These are phyloP conservation scores for Drosophila nannoptera DNA, from an alignment of 1,140 invertebrate genomes.

Conservation along the genomic window DNA sequence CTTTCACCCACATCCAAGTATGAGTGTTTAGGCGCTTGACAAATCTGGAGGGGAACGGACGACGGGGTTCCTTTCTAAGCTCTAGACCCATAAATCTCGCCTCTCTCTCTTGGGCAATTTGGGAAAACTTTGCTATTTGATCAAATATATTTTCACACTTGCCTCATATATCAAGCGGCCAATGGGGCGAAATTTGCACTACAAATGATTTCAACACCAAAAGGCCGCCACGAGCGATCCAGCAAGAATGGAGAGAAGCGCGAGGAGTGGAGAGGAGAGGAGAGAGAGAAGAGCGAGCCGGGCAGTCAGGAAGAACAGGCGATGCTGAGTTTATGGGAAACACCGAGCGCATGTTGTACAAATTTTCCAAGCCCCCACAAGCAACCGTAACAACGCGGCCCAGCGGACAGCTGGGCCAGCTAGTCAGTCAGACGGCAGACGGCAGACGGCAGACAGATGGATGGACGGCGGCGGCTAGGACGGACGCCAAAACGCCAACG, in stretches of 20 bases:
- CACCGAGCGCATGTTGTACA: constrained; percentile 71
- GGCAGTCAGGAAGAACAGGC: constrained; percentile 20
- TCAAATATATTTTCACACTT: constrained; percentile 78
- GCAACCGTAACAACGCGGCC: constrained; percentile 31
- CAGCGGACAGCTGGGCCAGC: constrained; percentile 4
- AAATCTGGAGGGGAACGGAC: constrained; percentile 11
- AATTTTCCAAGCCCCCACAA: constrained; percentile 57
- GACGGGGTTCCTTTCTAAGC: constrained; percentile 55
- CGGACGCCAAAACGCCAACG: constrained; percentile 35
- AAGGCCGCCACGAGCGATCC: constrained; percentile 54
- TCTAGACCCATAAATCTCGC: constrained; percentile 52
- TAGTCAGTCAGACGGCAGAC: constrained; percentile 4
- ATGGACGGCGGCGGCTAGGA: background rate
- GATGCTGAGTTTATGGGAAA: constrained; percentile 74
- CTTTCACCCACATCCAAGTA: constrained; percentile 18
- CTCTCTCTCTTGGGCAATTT: constrained; percentile 46
- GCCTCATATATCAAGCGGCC: constrained; percentile 71
- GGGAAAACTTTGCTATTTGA: constrained; percentile 58
- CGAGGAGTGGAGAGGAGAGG: background rate
- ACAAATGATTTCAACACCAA: constrained; percentile 78
- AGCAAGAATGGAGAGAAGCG: constrained; percentile 4
- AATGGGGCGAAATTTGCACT: constrained; percentile 74
- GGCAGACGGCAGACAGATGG: constrained; percentile 16
- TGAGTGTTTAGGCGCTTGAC: constrained; percentile 9
- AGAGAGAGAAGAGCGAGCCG: constrained; percentile 2